Conservation (phyloP, 2,797 vertebrate species). For the Lepilemur ruficaudatus region DNA sequence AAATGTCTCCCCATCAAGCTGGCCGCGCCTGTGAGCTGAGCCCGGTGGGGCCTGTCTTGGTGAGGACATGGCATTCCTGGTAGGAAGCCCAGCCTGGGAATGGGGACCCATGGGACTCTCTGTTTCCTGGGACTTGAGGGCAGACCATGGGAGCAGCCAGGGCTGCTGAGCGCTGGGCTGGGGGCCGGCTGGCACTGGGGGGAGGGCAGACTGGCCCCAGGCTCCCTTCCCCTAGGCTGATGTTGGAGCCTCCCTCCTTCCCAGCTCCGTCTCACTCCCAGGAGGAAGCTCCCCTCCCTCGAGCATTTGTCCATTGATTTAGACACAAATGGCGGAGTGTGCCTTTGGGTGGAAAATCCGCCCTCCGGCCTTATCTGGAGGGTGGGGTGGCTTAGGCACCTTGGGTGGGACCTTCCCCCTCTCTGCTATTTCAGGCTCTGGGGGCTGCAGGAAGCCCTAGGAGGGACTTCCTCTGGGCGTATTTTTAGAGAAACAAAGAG, state of each 20-base stretch:
- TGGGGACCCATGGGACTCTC: not conserved
- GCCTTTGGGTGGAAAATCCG: slow-evolving; percentile 10
- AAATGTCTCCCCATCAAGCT: not conserved
- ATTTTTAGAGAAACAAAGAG: slow-evolving; percentile 85
- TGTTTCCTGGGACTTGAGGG: not conserved
- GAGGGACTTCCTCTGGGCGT: slow-evolving; percentile 81
- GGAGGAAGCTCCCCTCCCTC: not conserved
- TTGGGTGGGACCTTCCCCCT: slow-evolving; percentile 64
- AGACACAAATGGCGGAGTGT: slow-evolving; percentile 50
- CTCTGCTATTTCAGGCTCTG: slow-evolving; percentile 50
- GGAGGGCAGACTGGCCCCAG: not conserved
- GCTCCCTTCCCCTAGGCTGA: not conserved
- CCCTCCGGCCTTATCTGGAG: slow-evolving; percentile 34
- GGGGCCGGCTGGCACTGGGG: not conserved
- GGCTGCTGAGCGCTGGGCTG: not conserved
- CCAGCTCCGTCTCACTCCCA: not conserved
- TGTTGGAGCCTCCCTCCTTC: not conserved
- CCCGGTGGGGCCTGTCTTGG: not conserved
- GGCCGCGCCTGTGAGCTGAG: not conserved
- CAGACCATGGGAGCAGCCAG: not conserved
- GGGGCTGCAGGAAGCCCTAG: slow-evolving; percentile 77
- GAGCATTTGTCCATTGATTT: slow-evolving; percentile 60
- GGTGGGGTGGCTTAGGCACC: slow-evolving; percentile 42
- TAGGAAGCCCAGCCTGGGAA: not conserved
- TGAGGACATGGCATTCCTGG: not conserved